Percentiles rank a stretch among this genome's conserved stretches.
Conservation (phyloP, 2,113 vertebrate species). For the Siniperca chuatsi region DNA sequence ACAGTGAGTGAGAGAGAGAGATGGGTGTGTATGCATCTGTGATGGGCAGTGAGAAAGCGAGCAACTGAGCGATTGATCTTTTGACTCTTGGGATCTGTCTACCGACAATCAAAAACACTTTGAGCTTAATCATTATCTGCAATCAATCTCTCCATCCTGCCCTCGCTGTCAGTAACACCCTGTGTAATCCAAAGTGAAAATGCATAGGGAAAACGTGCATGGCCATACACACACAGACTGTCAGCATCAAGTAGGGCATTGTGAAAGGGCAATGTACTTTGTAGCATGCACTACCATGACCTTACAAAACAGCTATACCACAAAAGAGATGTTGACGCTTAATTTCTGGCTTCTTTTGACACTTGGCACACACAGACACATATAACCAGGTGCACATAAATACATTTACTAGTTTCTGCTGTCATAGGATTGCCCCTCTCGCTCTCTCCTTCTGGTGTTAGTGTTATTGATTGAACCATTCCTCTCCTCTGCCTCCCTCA, state of each 20-base stretch:
- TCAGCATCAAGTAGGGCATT: conserved; percentile 25
- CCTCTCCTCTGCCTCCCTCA: conserved; percentile 85
- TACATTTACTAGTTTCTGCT: conserved; percentile 34
- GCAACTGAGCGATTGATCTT: conserved; percentile 73
- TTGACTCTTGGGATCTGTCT: conserved; percentile 74
- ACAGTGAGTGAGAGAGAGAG: not conserved
- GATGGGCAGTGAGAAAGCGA: conserved; percentile 50
- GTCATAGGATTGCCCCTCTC: conserved; percentile 39
- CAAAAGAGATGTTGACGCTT: conserved; percentile 32
- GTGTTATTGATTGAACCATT: conserved; percentile 87
- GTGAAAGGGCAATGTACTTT: conserved; percentile 12
- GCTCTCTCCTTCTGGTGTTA: conserved; percentile 72
- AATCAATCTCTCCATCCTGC: conserved; percentile 75
- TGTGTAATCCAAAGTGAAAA: conserved; percentile 48
- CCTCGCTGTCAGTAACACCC: conserved; percentile 58
- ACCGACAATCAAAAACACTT: conserved; percentile 81
- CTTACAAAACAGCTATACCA: conserved; percentile 24
- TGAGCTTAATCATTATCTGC: conserved; percentile 79
- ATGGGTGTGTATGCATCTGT: conserved; percentile 1
- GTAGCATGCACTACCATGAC: conserved; percentile 22
- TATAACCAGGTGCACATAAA: conserved; percentile 44
- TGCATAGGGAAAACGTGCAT: conserved; percentile 7
- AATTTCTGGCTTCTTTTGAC: conserved; percentile 46
- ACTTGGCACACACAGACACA: conserved; percentile 30
- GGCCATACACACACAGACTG: conserved; percentile 2